Base-by-base conservation (phyloP, 1,140 invertebrate species). In the Drosophila murphyi region DNA sequence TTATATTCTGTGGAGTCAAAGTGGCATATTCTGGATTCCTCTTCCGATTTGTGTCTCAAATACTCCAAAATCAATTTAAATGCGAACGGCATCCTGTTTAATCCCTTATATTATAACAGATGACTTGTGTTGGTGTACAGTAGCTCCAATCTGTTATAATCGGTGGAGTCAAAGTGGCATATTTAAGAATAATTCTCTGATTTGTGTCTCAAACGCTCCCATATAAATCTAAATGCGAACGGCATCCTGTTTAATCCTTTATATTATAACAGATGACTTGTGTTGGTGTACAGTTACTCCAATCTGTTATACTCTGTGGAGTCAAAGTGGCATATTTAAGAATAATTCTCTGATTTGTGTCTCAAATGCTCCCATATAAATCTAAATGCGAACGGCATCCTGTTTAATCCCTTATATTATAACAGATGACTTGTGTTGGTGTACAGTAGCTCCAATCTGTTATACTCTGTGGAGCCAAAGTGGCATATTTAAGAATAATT, bases 361-460 rank as follows among this genome's bases (percentile, higher is more conserved):
- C 67, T 75, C 67, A 75, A 71, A 71, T 60, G 20, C 65, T 71
- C 59, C 67, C 5, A 70, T 28, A 75, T 6, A 2, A 70, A 74
- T 4, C 4, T 0, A 47, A 8, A 62, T 28, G 48, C 67, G 61
- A 71, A 70, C 72, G 72, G 67, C 67, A 75, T 75, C 60, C 72
- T 75, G 60, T 60, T 63, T 71, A 71, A 57, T 70, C 39, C 34
- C 3, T 70, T 34, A 75, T 75, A 70, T 64, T 75, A 59, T 55
- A 69, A 41, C 72, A 74, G 72, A 70, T 62, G 65, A 75, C 72
- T 75, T 75, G 60, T 74, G 72, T 69, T 74, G 31, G 72, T 50
- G 43, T 52, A 74, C 72, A 74, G 2, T 34, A 34, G 8, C 7
- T 4, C 5, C 2, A 2, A 48, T 41, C 37, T 68, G 57, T 56